Evolutionary conservation across 2,888 invertebrate species (phyloP).

Genomic region (Xylocampa areola): DNA sequence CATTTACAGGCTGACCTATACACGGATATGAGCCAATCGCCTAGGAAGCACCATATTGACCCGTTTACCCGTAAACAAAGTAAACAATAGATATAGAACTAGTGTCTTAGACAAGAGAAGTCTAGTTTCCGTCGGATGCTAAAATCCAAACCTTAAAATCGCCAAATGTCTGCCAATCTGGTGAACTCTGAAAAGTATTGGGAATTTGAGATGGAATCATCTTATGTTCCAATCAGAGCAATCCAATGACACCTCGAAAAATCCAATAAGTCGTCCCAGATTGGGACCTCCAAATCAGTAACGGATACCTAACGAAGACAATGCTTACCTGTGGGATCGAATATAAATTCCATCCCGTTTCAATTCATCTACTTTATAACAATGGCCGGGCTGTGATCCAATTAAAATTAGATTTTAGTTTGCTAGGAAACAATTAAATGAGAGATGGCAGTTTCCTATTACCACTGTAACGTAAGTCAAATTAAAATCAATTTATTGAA

Average conservation of each 20-base stretch:
- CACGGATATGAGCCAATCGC: conserved; percentile 26
- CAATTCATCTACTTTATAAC: conserved; percentile 64
- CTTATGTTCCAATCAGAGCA: conserved; percentile 33
- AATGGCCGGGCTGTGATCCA: conserved; percentile 63
- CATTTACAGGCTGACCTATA: conserved; percentile 11
- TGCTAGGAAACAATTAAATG: conserved; percentile 66
- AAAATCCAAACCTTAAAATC: conserved; percentile 14
- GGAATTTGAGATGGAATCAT: conserved; percentile 30
- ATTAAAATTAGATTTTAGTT: conserved; percentile 70
- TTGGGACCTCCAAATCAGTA: conserved; percentile 43
- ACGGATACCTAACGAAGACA: conserved; percentile 54
- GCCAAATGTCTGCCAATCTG: conserved; percentile 10
- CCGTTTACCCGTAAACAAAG: conserved; percentile 27
- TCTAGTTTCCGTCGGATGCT: conserved; percentile 4
- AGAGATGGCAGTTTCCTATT: conserved; percentile 59
- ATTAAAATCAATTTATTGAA: conserved; percentile 54
- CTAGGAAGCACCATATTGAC: conserved; percentile 45
- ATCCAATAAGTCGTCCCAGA: conserved; percentile 39
- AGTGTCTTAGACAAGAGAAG: conserved; percentile 8
- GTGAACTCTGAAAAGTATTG: conserved; percentile 8
- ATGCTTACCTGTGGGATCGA: conserved; percentile 49
- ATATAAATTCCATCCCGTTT: conserved; percentile 54
- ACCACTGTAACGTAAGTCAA: conserved; percentile 48
- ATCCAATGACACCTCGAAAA: conserved; percentile 38
- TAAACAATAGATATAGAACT: conserved; percentile 27